Conservation (phyloP, 2,888 invertebrate species). For the Allolobophora icterica region DNA sequence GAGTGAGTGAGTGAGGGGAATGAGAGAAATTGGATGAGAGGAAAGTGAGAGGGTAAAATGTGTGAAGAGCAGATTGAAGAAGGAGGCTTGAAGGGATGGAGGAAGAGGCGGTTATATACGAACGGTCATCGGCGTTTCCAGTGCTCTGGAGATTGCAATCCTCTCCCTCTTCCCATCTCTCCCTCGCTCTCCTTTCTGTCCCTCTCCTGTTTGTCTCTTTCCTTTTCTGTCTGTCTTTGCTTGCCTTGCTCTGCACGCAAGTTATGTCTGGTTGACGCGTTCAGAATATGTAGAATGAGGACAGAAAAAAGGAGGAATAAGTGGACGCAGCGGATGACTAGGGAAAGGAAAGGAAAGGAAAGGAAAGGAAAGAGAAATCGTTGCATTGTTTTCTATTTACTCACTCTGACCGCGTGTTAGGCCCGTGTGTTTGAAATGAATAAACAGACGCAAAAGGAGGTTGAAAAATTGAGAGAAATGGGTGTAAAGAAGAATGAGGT, state of each 20-base stretch:
- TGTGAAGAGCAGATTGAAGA: neutral
- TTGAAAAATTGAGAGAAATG: neutral
- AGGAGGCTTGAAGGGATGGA: neutral
- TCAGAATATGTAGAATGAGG: neutral
- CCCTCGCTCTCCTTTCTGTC: slow-evolving; percentile 3
- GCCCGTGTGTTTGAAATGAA: neutral
- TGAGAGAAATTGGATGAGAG: no score
- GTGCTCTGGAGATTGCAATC: neutral
- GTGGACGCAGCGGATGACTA: neutral
- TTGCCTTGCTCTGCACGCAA: neutral
- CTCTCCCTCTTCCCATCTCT: neutral
- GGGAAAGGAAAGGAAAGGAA: no score
- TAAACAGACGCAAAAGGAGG: neutral
- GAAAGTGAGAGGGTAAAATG: no score
- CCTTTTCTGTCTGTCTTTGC: neutral
- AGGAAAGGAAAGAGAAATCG: neutral
- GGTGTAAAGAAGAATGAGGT: neutral
- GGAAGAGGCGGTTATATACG: neutral
- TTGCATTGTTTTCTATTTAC: neutral
- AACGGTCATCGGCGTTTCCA: neutral
- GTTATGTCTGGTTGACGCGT: neutral
- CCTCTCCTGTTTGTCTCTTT: neutral
- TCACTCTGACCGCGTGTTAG: no score
- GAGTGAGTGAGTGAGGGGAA: no score
- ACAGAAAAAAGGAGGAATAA: neutral